These are phyloP conservation scores for Malacosoma neustria DNA, from an alignment of 2,888 invertebrate species.

Conservation along the genomic window DNA sequence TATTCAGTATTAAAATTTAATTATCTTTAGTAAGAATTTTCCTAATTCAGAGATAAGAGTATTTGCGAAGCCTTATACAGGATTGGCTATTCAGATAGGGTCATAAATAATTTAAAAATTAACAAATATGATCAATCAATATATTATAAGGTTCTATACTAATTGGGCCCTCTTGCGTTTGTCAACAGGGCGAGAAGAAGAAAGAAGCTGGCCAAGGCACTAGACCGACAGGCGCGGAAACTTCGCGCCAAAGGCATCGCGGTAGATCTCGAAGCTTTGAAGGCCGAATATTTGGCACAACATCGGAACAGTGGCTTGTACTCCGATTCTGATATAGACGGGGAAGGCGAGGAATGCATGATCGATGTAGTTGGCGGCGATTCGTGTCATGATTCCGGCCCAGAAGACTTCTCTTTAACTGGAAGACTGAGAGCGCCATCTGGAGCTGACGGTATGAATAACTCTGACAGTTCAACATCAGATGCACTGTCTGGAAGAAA, in stretches of 20 bases:
- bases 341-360: slow-evolving; percentile 81
- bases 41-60: no score
- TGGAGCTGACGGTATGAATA: slow-evolving; percentile 73
- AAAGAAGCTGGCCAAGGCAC: slow-evolving; percentile 93
- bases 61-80: no score
- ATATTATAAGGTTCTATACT: slow-evolving; percentile 61
- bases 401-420: slow-evolving; percentile 78
- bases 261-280: slow-evolving; percentile 89
- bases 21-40: no score
- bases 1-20: no score
- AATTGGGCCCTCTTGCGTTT: slow-evolving; percentile 64
- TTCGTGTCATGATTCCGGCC: slow-evolving; percentile 80
- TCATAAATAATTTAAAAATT: no score
- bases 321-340: slow-evolving; percentile 75
- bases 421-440: slow-evolving; percentile 75
- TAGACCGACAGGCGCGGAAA: slow-evolving; percentile 94
- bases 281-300: slow-evolving; percentile 89
- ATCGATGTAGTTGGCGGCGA: slow-evolving; percentile 91
- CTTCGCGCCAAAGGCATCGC: slow-evolving; percentile 92
- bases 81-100: no score
- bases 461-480: slow-evolving; percentile 73
- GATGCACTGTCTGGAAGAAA: slow-evolving; percentile 61
- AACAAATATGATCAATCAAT: slow-evolving; percentile 2
- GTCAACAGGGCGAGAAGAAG: slow-evolving; percentile 85
- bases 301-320: slow-evolving; percentile 77